Evolutionary conservation across 92 coral and sea anemone species (phyloP).

Genomic region (Zoanthus sociatus): DNA sequence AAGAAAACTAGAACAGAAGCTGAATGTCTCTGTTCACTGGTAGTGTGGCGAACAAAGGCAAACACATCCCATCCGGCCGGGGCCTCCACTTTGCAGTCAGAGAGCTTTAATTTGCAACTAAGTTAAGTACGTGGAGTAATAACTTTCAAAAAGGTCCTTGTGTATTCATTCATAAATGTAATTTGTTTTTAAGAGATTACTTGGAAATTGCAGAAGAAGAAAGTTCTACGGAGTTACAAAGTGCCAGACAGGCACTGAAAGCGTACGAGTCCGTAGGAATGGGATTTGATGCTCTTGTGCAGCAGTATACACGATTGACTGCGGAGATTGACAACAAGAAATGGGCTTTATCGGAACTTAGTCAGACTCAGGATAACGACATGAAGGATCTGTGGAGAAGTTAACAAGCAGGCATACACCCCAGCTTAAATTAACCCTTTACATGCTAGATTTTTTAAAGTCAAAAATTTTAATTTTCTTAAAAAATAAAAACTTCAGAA

Average conservation of each 20-base stretch:
- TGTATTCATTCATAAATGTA: neutral
- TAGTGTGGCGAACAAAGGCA: no score
- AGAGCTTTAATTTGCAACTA: no score
- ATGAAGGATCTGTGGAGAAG: slow-evolving; percentile 84
- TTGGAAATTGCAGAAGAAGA: slow-evolving; percentile 82
- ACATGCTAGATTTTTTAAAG: no score
- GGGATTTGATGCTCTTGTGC: slow-evolving; percentile 94
- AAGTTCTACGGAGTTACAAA: slow-evolving; percentile 76
- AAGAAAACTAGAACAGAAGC: no score
- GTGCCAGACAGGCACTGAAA: slow-evolving; percentile 77
- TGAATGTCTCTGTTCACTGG: no score
- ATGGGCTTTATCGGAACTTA: slow-evolving; percentile 95
- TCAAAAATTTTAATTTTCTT: no score
- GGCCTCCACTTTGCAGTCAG: no score
- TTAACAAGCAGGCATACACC: neutral
- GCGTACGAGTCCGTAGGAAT: slow-evolving; percentile 96
- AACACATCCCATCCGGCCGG: no score
- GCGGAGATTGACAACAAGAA: slow-evolving; percentile 97
- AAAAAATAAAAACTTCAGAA: no score
- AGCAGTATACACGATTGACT: slow-evolving; percentile 76
- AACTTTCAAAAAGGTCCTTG: no score
- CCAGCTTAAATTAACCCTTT: no score
- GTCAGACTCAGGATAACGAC: slow-evolving; percentile 73
- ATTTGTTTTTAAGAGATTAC: slow-evolving; percentile 61
- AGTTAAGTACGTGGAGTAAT: no score